phyloP scores from a whole-genome alignment of 2,797 vertebrate species.

The Brachyalestes nurse region DNA sequence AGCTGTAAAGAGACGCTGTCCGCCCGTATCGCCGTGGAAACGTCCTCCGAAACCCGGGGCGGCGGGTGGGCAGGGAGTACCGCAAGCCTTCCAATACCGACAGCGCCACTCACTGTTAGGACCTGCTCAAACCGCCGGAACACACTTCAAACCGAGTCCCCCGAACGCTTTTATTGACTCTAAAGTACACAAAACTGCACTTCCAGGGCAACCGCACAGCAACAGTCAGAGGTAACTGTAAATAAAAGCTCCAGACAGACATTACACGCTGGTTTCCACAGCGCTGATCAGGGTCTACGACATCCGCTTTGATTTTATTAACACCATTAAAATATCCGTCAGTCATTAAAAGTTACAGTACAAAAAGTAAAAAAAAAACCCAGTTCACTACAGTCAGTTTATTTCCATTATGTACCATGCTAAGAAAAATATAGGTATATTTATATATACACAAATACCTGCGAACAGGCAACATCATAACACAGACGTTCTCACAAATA shows the following conservation, averaged over 20 bases:
- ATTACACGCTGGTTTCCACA: not conserved
- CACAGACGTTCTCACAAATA: not conserved
- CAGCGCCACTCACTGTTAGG: not conserved
- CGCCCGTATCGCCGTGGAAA: not conserved
- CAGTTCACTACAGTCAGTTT: slow-evolving; percentile 9
- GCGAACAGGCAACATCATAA: not conserved
- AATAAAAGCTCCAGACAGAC: not conserved
- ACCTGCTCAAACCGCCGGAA: not conserved
- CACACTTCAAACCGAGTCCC: too few relatives aligned
- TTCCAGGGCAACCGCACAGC: not conserved
- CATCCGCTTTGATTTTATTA: not conserved
- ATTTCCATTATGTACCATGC: not conserved
- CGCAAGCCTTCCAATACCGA: slow-evolving; percentile 58
- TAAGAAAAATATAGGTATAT: not conserved
- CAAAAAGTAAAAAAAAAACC: not conserved
- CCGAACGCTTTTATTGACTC: too few relatives aligned
- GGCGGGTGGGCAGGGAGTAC: slow-evolving; percentile 71
- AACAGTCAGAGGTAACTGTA: not conserved
- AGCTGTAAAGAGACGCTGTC: slow-evolving; percentile 82
- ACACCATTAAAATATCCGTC: not conserved
- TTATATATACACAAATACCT: not conserved
- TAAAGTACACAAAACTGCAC: not conserved
- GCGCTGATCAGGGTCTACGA: not conserved
- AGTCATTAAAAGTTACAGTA: not conserved
- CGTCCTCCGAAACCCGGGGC: not conserved